Evolutionary conservation across 1,140 invertebrate genomes (phyloP), one percentile per base, ranked within the genome.

Genomic region (Anastrepha ludens): DNA sequence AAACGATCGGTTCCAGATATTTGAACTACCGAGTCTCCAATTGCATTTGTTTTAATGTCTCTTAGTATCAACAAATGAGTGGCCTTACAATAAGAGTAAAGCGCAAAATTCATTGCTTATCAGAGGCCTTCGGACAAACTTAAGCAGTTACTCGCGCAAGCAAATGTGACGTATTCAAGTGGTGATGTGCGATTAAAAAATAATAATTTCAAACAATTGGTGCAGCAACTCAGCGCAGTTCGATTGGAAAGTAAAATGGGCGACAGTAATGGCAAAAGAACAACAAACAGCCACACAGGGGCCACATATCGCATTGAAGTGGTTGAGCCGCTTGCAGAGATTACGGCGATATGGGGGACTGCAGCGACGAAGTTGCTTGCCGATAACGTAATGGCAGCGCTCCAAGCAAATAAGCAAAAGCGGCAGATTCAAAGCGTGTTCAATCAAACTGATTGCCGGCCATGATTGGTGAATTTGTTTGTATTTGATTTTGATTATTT

Each of bases 351-450:
- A 81, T 81, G n/a, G 47, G 20, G 47, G n/a, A 55, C 44, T 9
- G n/a, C 47, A 44, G 15, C 41, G 13, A 55, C 39, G 70, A 74
- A 41, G 13, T 74, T 74, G 70, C 41, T 47, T 2, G 41, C 1
- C 44, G 47, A 55, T 81, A 81, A 81, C 74, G 47, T 13, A 55
- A n/a, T n/a, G 47, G 47, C 47, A 81, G 9, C 47, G 17, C n/a
- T 55, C 11, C 74, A 20, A 55, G 17, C 7, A 81, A 81, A 81
- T 58, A 81, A 81, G 44, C 47, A 55, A 47, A 17, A 81, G 74
- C 74, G 74, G 74, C 47, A 81, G 74, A 81, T 81, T 81, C 74
- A 81, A 81, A 81, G 74, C 74, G 20, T 58, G 6, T 29, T 55
- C 47, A 81, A 81, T 81, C 74, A 81, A 55, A 55, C 74, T 81